Evolutionary conservation across 2,797 vertebrate genomes (phyloP).

Genomic region (Heteromormyrus szaboi): DNA sequence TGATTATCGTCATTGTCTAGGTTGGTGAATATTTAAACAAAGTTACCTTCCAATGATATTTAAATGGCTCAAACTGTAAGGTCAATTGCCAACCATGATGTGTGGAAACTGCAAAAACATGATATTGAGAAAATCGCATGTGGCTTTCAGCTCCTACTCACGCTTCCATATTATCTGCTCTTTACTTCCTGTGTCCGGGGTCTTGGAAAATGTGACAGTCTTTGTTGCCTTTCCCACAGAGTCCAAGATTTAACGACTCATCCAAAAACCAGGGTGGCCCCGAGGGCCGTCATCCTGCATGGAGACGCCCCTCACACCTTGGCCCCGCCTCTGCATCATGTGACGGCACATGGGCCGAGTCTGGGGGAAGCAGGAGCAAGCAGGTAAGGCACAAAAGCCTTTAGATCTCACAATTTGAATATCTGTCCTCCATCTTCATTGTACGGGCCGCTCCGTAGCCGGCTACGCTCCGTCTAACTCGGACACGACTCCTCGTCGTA

Average conservation of each 20-base stretch:
- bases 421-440: background rate
- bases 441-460: background rate
- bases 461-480: background rate
- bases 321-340: slow-evolving; percentile 60
- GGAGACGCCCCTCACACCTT: slow-evolving; percentile 68
- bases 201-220: background rate
- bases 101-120: background rate
- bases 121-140: background rate
- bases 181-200: background rate
- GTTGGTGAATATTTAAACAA: background rate
- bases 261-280: slow-evolving; percentile 66
- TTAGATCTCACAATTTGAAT: background rate
- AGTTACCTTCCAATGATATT: background rate
- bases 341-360: slow-evolving; percentile 66
- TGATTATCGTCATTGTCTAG: background rate
- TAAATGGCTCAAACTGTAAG: background rate
- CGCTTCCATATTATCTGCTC: background rate
- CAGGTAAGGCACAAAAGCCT: slow-evolving; percentile 57
- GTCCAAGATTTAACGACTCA: slow-evolving; percentile 60
- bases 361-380: slow-evolving; percentile 70
- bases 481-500: background rate
- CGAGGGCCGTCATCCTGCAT: slow-evolving; percentile 62
- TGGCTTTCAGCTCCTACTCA: background rate
- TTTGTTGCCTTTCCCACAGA: slow-evolving; percentile 44
- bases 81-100: background rate